Percentiles rank a stretch among this genome's conserved stretches.
Conservation (phyloP, 2,888 invertebrate genomes). For the Elegia similella region DNA sequence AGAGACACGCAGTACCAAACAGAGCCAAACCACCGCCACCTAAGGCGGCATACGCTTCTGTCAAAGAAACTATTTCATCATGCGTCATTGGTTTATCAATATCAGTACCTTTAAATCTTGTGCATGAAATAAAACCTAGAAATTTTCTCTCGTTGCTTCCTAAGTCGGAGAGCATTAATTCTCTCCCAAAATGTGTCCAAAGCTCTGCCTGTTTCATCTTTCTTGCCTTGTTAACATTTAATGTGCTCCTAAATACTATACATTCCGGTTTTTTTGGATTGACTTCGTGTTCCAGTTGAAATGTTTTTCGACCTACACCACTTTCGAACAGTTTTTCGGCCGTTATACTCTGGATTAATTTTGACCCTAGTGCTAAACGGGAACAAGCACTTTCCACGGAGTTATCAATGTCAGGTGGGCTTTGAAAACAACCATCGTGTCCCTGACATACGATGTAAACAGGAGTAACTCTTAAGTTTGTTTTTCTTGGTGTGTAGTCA, state of each 20-base stretch:
- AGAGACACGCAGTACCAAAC: slow-evolving; percentile 94
- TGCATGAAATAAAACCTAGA: slow-evolving; percentile 94
- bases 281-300: slow-evolving; percentile 86
- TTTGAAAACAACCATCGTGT: slow-evolving; percentile 90
- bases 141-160: slow-evolving; percentile 89
- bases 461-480: slow-evolving; percentile 86
- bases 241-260: slow-evolving; percentile 86
- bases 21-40: slow-evolving; percentile 96
- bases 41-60: slow-evolving; percentile 92
- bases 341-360: slow-evolving; percentile 91
- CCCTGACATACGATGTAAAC: slow-evolving; percentile 91
- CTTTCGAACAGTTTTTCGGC: slow-evolving; percentile 93
- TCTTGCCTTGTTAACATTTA: slow-evolving; percentile 86
- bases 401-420: slow-evolving; percentile 83
- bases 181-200: slow-evolving; percentile 92
- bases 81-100: slow-evolving; percentile 84
- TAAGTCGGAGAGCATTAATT: slow-evolving; percentile 87
- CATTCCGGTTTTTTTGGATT: slow-evolving; percentile 83
- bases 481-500: slow-evolving; percentile 80
- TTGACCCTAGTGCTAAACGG: slow-evolving; percentile 88
- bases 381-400: slow-evolving; percentile 87
- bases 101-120: slow-evolving; percentile 86
- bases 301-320: slow-evolving; percentile 89
- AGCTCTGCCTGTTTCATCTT: slow-evolving; percentile 88
- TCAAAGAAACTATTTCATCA: slow-evolving; percentile 85